phyloP scores from a whole-genome alignment of 2,113 vertebrate genomes.

The Thalassarche chlororhynchos region DNA sequence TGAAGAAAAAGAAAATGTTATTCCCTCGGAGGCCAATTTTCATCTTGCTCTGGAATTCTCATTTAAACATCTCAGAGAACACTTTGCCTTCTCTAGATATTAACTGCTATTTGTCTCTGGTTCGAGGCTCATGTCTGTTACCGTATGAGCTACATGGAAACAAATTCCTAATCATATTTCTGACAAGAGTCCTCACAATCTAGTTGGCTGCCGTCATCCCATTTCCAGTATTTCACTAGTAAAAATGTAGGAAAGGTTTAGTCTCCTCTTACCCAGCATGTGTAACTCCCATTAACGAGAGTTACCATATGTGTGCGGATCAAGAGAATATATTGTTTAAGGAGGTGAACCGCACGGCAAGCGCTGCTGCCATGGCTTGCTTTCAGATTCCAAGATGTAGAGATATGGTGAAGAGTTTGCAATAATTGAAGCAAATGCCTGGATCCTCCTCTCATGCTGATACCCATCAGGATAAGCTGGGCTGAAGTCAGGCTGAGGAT shows the following conservation, averaged over 20 bases:
- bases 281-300: not conserved
- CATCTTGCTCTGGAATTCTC: constrained; percentile 69
- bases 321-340: not conserved
- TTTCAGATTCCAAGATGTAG: not conserved
- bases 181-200: constrained; percentile 59
- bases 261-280: not conserved
- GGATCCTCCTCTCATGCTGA: not conserved
- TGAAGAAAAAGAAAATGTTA: constrained; percentile 50
- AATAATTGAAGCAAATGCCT: not conserved
- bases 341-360: not conserved
- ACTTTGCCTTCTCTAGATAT: constrained; percentile 51
- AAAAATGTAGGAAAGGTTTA: constrained; percentile 38
- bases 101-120: constrained; percentile 27
- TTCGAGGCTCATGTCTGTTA: constrained; percentile 35
- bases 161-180: constrained; percentile 49
- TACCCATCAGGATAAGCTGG: not conserved
- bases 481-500: not conserved
- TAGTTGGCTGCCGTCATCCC: constrained; percentile 8
- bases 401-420: not conserved
- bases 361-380: not conserved
- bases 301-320: not conserved
- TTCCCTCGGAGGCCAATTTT: constrained; percentile 62
- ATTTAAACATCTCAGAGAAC: constrained; percentile 52
- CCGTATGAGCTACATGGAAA: constrained; percentile 43
- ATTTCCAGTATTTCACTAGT: constrained; percentile 50